phyloP scores from a whole-genome alignment of 1,140 invertebrate species.

The Steinernema feltiae region DNA sequence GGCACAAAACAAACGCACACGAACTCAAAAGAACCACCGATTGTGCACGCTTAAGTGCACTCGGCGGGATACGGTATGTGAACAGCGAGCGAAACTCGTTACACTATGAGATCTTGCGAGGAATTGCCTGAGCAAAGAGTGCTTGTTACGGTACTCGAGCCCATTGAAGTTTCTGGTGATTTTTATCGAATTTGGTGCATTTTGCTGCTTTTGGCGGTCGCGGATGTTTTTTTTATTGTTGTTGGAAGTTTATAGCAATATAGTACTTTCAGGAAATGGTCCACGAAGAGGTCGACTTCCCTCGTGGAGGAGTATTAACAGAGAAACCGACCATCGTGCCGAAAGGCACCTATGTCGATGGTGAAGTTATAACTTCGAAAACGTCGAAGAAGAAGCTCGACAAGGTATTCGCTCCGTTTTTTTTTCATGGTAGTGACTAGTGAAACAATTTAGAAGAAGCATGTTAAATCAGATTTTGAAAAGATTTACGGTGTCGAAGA shows the following conservation, averaged over 20 bases:
- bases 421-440: neutral
- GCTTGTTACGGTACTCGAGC: too few relatives aligned
- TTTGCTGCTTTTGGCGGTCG: too few relatives aligned
- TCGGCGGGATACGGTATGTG: too few relatives aligned
- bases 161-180: too few relatives aligned
- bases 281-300: slow-evolving; percentile 29
- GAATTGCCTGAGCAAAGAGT: too few relatives aligned
- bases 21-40: too few relatives aligned
- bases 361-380: slow-evolving; percentile 18
- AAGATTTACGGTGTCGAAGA: slow-evolving; percentile 27
- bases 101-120: too few relatives aligned
- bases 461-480: slow-evolving; percentile 17
- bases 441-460: neutral
- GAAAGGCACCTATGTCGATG: neutral
- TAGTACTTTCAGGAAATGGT: neutral
- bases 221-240: too few relatives aligned
- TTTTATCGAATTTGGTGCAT: too few relatives aligned
- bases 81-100: too few relatives aligned
- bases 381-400: slow-evolving; percentile 26
- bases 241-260: too few relatives aligned
- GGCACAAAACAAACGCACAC: neutral
- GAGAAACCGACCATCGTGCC: slow-evolving; percentile 17
- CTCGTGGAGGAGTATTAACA: slow-evolving; percentile 28
- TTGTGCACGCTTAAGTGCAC: too few relatives aligned
- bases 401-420: neutral